Conservation (phyloP, 1,140 invertebrate genomes). For the Sinonovacula constricta region DNA sequence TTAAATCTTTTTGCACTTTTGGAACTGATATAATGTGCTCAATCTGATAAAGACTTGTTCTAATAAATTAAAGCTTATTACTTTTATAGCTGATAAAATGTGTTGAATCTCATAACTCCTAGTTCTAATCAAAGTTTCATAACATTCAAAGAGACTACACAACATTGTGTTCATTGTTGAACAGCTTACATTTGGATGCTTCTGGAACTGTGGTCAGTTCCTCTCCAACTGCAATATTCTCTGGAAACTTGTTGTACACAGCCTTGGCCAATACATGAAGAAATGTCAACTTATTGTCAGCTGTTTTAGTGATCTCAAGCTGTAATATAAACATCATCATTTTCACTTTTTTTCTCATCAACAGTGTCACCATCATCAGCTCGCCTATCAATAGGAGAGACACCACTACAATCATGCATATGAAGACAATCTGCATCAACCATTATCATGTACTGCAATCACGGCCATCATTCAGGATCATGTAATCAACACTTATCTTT, state of each 20-base stretch:
- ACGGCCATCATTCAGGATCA: too few relatives aligned
- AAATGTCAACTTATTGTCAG: slow-evolving; percentile 75
- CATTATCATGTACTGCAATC: too few relatives aligned
- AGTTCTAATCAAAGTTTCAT: neutral
- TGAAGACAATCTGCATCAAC: too few relatives aligned
- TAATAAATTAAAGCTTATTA: neutral
- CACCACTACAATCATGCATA: too few relatives aligned
- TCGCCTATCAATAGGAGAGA: too few relatives aligned
- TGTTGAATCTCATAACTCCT: neutral
- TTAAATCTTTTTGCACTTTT: too few relatives aligned
- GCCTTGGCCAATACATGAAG: slow-evolving; percentile 75
- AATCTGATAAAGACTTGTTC: too few relatives aligned
- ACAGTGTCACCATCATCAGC: too few relatives aligned
- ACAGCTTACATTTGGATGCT: slow-evolving; percentile 71
- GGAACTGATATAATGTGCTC: too few relatives aligned
- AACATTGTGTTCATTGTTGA: neutral
- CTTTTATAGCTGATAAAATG: neutral
- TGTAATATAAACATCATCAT: slow-evolving; percentile 49
- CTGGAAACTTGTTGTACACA: slow-evolving; percentile 72
- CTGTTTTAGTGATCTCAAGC: slow-evolving; percentile 77
- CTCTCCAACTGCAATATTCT: slow-evolving; percentile 67
- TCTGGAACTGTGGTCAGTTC: slow-evolving; percentile 69
- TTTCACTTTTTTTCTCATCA: neutral
- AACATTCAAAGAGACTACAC: neutral
- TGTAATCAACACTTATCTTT: too few relatives aligned